Conservation (phyloP, 1,140 invertebrate species). For the Lerema accius region DNA sequence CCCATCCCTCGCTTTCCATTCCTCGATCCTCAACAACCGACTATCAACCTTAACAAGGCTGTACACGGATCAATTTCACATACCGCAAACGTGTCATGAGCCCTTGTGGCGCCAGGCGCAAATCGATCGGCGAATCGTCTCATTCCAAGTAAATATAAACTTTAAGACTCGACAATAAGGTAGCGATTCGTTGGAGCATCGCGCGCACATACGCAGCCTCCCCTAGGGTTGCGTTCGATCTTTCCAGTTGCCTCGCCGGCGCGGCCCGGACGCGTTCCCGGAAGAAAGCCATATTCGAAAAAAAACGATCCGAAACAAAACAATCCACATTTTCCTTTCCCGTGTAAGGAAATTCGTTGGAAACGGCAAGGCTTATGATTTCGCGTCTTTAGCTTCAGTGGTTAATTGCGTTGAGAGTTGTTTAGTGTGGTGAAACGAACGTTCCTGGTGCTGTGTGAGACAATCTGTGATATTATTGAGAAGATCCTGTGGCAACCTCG, state of each 20-base stretch:
- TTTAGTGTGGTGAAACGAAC: conserved; percentile 31
- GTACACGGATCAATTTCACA: conserved; percentile 43
- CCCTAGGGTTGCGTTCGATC: conserved; percentile 78
- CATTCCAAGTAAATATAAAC: conserved; percentile 39
- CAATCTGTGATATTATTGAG: conserved; percentile 32
- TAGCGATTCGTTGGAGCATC: conserved; percentile 33
- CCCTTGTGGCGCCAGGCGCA: conserved; percentile 35
- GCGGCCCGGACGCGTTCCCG: conserved; percentile 66
- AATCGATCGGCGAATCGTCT: conserved; percentile 48
- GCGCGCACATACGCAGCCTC: conserved; percentile 73
- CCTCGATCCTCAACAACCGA: conserved; percentile 27
- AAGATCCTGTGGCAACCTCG: conserved; percentile 36
- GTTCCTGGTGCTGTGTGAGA: conserved; percentile 17
- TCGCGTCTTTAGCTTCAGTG: conserved; percentile 70
- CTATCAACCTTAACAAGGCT: conserved; percentile 35
- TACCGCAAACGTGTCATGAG: conserved; percentile 27
- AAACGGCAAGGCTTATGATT: conserved; percentile 48
- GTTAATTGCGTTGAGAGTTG: conserved; percentile 72
- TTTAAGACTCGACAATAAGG: conserved; percentile 42
- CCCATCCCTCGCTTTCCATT: conserved; percentile 61
- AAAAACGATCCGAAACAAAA: conserved; percentile 41
- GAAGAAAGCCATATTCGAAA: conserved; percentile 37
- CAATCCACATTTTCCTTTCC: conserved; percentile 72
- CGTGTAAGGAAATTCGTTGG: conserved; percentile 65
- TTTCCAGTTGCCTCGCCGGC: conserved; percentile 76